phyloP scores from a whole-genome alignment of 2,797 vertebrate genomes.

The Anomalospiza imberbis region DNA sequence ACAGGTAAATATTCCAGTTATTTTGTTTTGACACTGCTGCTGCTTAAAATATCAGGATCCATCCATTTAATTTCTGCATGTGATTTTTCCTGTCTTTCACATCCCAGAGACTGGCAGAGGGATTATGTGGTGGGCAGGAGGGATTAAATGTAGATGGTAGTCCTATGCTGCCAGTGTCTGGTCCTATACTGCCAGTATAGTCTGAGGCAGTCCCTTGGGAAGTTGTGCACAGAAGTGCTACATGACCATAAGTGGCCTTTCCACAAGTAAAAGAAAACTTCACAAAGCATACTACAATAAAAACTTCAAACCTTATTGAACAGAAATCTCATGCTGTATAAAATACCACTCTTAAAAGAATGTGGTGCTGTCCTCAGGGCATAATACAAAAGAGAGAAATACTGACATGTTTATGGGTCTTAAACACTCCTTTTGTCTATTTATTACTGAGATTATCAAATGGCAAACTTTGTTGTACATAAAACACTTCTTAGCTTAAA shows the following conservation, averaged over 20 bases:
- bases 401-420: neutral
- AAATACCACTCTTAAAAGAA: neutral
- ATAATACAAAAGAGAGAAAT: neutral
- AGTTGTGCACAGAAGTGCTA: neutral
- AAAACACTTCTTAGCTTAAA: neutral
- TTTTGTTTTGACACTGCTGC: neutral
- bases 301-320: neutral
- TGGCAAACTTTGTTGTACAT: neutral
- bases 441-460: neutral
- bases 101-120: neutral
- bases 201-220: neutral
- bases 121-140: rapidly evolving
- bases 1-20: neutral
- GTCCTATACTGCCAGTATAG: rapidly evolving
- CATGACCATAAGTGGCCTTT: neutral
- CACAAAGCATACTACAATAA: neutral
- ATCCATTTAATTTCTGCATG: neutral
- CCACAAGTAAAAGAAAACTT: neutral
- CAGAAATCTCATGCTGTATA: neutral
- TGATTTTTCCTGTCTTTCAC: neutral
- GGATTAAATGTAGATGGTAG: neutral
- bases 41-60: neutral
- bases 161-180: no score
- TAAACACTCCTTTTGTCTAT: neutral
- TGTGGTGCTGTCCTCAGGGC: neutral